Percentiles rank a stretch among this genome's conserved stretches.
Conservation (phyloP, 2,113 vertebrate genomes). For the Tragelaphus strepsiceros region DNA sequence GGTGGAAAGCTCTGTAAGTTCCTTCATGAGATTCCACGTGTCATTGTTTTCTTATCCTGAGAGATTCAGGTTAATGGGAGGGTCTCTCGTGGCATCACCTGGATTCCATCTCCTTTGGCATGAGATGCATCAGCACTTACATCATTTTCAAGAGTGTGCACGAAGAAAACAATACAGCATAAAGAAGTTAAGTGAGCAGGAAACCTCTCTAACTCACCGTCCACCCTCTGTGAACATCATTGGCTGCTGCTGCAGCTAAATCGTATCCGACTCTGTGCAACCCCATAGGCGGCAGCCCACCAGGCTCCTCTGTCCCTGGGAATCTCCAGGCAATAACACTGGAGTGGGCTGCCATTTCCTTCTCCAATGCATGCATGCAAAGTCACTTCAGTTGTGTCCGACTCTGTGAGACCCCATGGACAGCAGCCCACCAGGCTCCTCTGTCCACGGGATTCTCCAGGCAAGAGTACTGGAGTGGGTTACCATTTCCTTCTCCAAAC, state of each 20-base stretch:
- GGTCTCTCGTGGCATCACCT: background rate
- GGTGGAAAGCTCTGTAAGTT: background rate
- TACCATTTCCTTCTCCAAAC: background rate
- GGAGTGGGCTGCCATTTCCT: no score
- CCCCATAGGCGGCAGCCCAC: background rate
- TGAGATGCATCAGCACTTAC: background rate
- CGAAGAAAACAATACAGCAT: background rate
- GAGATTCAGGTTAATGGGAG: background rate
- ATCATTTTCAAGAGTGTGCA: background rate
- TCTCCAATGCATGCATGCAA: background rate
- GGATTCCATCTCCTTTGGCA: background rate
- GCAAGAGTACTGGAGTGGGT: background rate
- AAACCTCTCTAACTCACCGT: background rate
- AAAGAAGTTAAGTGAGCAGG: background rate
- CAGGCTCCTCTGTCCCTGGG: background rate
- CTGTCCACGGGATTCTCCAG: background rate
- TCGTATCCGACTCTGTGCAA: rapidly evolving
- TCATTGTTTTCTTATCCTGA: background rate
- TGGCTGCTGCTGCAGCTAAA: background rate
- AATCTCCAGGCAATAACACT: background rate
- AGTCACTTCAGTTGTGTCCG: rapidly evolving
- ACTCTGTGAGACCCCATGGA: rapidly evolving
- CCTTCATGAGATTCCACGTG: background rate
- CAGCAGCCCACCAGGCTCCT: background rate
- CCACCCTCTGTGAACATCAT: background rate